Conservation (phyloP, 2,113 vertebrate species). For the Vulpes ferrilata region DNA sequence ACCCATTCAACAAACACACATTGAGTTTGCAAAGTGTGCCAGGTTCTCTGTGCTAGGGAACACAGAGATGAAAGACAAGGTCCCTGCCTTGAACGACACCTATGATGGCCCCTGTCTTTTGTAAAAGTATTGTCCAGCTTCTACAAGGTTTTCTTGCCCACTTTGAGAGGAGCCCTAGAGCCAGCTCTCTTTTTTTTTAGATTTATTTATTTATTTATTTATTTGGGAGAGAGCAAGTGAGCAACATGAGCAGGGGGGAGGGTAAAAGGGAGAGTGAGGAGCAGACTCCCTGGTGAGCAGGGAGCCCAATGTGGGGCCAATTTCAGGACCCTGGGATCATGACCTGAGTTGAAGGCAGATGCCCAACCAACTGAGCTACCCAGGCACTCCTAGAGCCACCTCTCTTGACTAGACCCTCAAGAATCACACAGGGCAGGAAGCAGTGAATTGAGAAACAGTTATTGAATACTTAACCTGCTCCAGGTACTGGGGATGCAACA, state of each 20-base stretch:
- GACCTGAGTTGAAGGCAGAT: neutral
- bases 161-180: neutral
- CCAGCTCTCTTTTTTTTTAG: neutral
- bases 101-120: neutral
- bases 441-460: neutral
- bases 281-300: neutral
- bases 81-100: neutral
- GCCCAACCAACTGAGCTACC: neutral
- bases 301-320: neutral
- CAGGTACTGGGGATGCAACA: too few relatives aligned
- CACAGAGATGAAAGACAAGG: too few relatives aligned
- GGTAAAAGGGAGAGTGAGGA: neutral
- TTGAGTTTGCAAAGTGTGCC: neutral
- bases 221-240: neutral
- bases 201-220: neutral
- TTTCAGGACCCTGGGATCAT: neutral
- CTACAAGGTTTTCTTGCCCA: neutral
- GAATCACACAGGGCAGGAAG: neutral
- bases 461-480: neutral
- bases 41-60: neutral
- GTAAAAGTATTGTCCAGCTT: neutral
- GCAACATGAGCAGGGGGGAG: neutral
- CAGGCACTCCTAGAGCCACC: neutral
- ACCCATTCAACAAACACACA: neutral
- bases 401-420: neutral